These are phyloP conservation scores for Tachystola acroxantha DNA, from an alignment of 2,888 invertebrate genomes.

Conservation along the genomic window DNA sequence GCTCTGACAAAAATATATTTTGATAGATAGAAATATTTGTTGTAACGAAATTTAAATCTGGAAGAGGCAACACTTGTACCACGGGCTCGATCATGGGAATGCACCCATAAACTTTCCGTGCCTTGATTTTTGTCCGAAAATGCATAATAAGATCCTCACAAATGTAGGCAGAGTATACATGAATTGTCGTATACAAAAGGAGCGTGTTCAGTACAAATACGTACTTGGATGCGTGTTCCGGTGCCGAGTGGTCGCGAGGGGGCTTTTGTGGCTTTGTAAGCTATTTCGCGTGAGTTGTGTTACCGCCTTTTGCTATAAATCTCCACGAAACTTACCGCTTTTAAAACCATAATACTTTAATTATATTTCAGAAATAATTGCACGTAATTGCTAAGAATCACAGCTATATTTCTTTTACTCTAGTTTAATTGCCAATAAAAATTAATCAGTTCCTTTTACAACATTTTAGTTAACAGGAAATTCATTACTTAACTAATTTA, in stretches of 20 bases:
- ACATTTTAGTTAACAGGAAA: conserved; percentile 4
- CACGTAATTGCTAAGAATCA: background rate
- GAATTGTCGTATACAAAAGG: conserved; percentile 41
- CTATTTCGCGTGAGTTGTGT: conserved; percentile 14
- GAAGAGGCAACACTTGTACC: background rate
- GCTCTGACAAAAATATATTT: too few relatives aligned
- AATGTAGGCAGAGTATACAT: conserved; percentile 26
- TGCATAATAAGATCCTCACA: conserved; percentile 33
- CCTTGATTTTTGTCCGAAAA: conserved; percentile 57
- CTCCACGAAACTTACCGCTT: background rate
- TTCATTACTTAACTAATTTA: conserved; percentile 9
- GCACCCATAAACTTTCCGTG: conserved; percentile 56
- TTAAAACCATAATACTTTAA: background rate
- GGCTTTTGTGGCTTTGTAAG: conserved; percentile 12
- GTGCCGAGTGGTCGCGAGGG: conserved; percentile 12
- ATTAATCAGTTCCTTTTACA: conserved; percentile 11
- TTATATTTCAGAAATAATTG: background rate
- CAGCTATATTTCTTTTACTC: conserved; percentile 1
- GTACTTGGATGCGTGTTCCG: conserved; percentile 29
- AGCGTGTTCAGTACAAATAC: conserved; percentile 22
- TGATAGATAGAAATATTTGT: too few relatives aligned
- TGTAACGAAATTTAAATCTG: too few relatives aligned
- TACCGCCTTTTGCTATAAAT: conserved; percentile 7
- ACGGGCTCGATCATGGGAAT: conserved; percentile 32
- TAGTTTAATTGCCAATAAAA: conserved; percentile 11